phyloP scores from a whole-genome alignment of 2,113 vertebrate genomes.

The Oxyruncus cristatus region DNA sequence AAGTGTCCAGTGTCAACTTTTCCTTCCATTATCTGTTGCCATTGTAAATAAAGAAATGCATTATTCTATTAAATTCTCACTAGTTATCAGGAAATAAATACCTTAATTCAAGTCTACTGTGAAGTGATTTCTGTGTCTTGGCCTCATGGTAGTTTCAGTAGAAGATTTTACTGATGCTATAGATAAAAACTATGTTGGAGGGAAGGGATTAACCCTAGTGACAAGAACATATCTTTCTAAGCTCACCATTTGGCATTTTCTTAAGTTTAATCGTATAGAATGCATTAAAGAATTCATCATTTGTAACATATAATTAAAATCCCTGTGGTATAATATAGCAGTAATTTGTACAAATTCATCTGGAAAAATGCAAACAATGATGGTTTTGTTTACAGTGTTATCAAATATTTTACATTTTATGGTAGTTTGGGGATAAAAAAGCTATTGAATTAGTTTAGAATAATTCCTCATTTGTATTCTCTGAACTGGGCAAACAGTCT shows the following conservation, averaged over 20 bases:
- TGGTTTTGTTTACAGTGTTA: background rate
- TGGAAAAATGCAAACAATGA: background rate
- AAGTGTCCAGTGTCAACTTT: background rate
- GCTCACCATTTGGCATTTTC: background rate
- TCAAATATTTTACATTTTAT: slow-evolving; percentile 17
- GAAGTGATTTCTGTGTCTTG: background rate
- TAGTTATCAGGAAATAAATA: background rate
- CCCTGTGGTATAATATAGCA: background rate
- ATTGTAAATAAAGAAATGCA: background rate
- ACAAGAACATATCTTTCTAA: background rate
- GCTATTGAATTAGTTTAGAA: slow-evolving; percentile 35
- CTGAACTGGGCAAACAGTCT: background rate
- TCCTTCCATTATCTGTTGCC: background rate
- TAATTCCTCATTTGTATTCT: slow-evolving; percentile 52
- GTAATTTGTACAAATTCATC: background rate
- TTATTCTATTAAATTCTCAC: background rate
- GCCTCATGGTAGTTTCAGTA: background rate
- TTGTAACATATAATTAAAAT: background rate
- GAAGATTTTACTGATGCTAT: background rate
- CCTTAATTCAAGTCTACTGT: background rate
- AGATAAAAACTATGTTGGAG: background rate
- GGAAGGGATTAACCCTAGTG: background rate
- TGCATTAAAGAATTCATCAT: background rate
- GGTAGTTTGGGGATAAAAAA: background rate
- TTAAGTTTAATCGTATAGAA: background rate